Evolutionary conservation across 2,888 invertebrate genomes (phyloP).

Genomic region (Xylophagus ater): DNA sequence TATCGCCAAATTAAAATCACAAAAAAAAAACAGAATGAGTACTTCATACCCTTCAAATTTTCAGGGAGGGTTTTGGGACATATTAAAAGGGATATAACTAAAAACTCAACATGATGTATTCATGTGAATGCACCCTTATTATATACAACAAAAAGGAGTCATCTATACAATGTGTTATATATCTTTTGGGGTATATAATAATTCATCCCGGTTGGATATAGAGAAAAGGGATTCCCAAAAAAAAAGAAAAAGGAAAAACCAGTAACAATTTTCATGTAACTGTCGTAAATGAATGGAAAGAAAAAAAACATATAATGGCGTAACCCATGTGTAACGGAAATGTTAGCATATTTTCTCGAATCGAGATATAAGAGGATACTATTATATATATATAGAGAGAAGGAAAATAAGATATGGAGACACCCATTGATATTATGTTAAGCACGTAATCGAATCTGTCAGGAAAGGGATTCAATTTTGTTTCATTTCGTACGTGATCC

Average conservation of each 20-base stretch:
- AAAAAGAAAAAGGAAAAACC: no score
- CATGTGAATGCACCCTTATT: no score
- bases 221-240: no score
- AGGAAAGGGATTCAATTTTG: slow-evolving; percentile 17
- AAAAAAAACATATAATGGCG: slow-evolving; percentile 15
- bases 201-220: no score
- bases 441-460: slow-evolving; percentile 19
- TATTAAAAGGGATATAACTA: neutral
- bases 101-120: no score
- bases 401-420: slow-evolving; percentile 14
- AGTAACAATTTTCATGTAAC: no score
- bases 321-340: slow-evolving; percentile 17
- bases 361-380: no score
- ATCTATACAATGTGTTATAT: no score
- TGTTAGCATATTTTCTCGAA: slow-evolving; percentile 16
- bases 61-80: no score
- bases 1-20: slow-evolving; percentile 14
- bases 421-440: slow-evolving; percentile 18
- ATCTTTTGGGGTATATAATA: no score
- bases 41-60: slow-evolving; percentile 10
- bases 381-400: neutral
- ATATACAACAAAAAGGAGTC: no score
- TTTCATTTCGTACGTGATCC: slow-evolving; percentile 18
- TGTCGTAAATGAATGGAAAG: slow-evolving; percentile 11
- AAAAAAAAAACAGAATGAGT: no score